Conservation (phyloP, 30 jellyfish, hydroid and myxozoan genomes). For the Rhopilema esculentum region DNA sequence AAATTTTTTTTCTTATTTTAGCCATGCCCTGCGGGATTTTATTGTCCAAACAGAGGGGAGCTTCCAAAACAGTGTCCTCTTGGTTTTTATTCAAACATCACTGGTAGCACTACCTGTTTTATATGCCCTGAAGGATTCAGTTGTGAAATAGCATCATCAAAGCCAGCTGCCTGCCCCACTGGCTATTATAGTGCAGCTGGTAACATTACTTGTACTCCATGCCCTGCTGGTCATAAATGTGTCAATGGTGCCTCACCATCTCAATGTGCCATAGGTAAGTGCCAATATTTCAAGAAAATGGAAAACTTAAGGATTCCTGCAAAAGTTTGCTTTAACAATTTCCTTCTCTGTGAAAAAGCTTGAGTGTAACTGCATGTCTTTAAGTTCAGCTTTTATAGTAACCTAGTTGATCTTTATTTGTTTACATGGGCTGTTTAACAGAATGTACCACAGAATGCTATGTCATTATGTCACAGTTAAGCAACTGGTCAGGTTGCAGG, state of each 20-base stretch:
- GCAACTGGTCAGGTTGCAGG: too few relatives aligned
- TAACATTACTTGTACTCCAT: constrained; percentile 81
- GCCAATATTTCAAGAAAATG: too few relatives aligned
- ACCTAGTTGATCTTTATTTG: too few relatives aligned
- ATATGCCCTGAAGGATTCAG: constrained; percentile 94
- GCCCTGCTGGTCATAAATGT: constrained; percentile 94
- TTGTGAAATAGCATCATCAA: constrained; percentile 72
- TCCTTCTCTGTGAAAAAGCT: too few relatives aligned
- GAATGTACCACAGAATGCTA: too few relatives aligned
- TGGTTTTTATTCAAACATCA: constrained; percentile 77
- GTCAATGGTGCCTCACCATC: constrained; percentile 89
- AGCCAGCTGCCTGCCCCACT: constrained; percentile 72
- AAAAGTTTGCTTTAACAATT: neutral
- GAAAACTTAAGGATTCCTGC: too few relatives aligned
- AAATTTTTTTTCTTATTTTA: constrained; percentile 23
- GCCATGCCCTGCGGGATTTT: constrained; percentile 97
- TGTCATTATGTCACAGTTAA: too few relatives aligned
- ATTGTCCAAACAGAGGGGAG: constrained; percentile 79
- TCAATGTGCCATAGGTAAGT: constrained; percentile 68
- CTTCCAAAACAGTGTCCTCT: constrained; percentile 83
- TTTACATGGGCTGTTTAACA: too few relatives aligned
- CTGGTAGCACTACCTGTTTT: constrained; percentile 70
- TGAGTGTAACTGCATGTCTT: too few relatives aligned
- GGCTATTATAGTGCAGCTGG: constrained; percentile 94
- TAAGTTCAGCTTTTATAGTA: too few relatives aligned